Evolutionary conservation across 2,113 vertebrate species (phyloP), one percentile per base, ranked within the genome.

Genomic region (Mungos mungo): DNA sequence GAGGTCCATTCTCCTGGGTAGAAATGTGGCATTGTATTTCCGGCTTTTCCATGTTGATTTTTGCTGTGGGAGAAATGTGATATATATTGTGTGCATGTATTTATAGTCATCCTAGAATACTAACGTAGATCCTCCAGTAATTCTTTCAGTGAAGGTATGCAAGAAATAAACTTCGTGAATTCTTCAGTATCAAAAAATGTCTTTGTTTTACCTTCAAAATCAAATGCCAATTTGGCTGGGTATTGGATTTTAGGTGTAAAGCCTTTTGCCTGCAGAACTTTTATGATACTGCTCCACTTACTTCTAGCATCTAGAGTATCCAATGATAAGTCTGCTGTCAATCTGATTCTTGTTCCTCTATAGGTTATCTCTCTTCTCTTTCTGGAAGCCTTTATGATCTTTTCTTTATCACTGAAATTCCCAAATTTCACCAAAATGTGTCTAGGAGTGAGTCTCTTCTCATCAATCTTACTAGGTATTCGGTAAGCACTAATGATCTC

Each of bases 391-490:
- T 57, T 80, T 15, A 84, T 11, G 47, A 93, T 76, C 80, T 83
- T 97, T 79, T 93, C 85, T 54, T 96, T 96, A 80, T 96, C 90
- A 38, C 11, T 45, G 6, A 41, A 41, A 88, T 60, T 93, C 29
- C n/a, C 71, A 82, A 97, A 96, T 68, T 45, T 97, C 86, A 97
- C 93, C 29, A 97, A 91, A 71, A 97, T 91, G 31, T 95, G 87
- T 76, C 93, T 95, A 31, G 82, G 90, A 25, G 93, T 97, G 23
- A 80, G 71, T 91, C 86, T 91, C 35, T 69, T 90, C n/a, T 74
- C 19, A 68, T 95, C 87, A 52, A 80, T 41, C 47, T 57, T 54
- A 60, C 50, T 93, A 7, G 95, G 85, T 41, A 95, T 25, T 21
- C 76, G 31, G 14, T 88, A 54, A 45, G 82, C 82, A 71, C 82